These are phyloP conservation scores for Ceuthmochares aereus DNA, from an alignment of 2,113 vertebrate genomes.

Conservation along the genomic window DNA sequence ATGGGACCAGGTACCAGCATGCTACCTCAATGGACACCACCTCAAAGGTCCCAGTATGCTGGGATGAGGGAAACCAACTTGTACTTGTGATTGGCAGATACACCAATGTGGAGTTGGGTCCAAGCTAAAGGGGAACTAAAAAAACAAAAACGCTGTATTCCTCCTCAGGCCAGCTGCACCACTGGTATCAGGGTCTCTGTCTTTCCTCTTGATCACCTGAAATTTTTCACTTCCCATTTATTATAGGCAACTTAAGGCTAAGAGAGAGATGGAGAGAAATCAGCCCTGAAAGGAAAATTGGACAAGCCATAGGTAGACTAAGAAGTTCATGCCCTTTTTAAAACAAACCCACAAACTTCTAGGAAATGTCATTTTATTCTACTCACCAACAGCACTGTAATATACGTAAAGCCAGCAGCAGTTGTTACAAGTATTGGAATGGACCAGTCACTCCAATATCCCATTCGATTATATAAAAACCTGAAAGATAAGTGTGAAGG, in stretches of 20 bases:
- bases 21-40: background rate
- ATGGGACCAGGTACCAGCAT: background rate
- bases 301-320: background rate
- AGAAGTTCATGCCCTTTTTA: background rate
- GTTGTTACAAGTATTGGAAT: constrained; percentile 88
- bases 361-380: background rate
- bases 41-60: background rate
- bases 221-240: background rate
- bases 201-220: background rate
- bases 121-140: no score
- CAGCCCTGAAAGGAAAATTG: background rate
- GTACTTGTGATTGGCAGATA: no score
- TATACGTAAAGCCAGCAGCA: constrained; percentile 88
- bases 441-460: constrained; percentile 94
- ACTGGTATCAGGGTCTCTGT: no score
- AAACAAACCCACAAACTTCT: background rate
- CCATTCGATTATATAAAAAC: constrained; percentile 91
- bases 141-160: background rate
- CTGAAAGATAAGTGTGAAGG: constrained; percentile 66
- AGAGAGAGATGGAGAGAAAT: background rate
- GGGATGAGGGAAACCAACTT: background rate
- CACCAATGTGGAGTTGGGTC: background rate
- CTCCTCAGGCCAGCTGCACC: background rate
- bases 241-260: background rate
- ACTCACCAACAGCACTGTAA: constrained; percentile 88